phyloP scores from a whole-genome alignment of 2,888 invertebrate genomes.

The Eristalis arbustorum region DNA sequence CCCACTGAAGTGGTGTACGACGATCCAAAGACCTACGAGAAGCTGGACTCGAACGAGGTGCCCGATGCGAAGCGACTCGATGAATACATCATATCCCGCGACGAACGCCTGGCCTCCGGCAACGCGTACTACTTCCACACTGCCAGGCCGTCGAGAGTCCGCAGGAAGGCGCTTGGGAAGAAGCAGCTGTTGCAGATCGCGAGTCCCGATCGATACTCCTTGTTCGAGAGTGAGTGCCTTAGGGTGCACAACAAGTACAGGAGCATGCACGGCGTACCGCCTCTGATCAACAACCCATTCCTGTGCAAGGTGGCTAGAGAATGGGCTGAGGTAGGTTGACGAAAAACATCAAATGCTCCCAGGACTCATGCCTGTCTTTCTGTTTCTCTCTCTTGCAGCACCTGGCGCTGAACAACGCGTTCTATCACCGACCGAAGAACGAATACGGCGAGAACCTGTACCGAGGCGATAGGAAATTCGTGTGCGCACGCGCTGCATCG shows the following conservation, averaged over 20 bases:
- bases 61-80: conserved; percentile 14
- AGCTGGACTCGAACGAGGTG: conserved; percentile 28
- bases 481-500: conserved; percentile 89
- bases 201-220: conserved; percentile 31
- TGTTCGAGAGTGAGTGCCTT: conserved; percentile 46
- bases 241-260: conserved; percentile 48
- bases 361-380: background rate
- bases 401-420: conserved; percentile 83
- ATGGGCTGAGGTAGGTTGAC: conserved; percentile 53
- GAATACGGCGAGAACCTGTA: conserved; percentile 93
- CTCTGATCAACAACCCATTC: conserved; percentile 37
- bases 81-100: conserved; percentile 42
- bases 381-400: conserved; percentile 52
- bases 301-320: conserved; percentile 48
- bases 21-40: conserved; percentile 39
- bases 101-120: conserved; percentile 11
- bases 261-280: conserved; percentile 34
- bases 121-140: conserved; percentile 45
- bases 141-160: conserved; percentile 14
- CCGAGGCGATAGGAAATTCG: conserved; percentile 86
- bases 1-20: conserved; percentile 4
- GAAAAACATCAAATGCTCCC: background rate
- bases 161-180: background rate
- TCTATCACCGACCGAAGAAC: conserved; percentile 88
- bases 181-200: conserved; percentile 52